Evolutionary conservation across 2,797 vertebrate species (phyloP).

Genomic region (Holocentrus rufus): DNA sequence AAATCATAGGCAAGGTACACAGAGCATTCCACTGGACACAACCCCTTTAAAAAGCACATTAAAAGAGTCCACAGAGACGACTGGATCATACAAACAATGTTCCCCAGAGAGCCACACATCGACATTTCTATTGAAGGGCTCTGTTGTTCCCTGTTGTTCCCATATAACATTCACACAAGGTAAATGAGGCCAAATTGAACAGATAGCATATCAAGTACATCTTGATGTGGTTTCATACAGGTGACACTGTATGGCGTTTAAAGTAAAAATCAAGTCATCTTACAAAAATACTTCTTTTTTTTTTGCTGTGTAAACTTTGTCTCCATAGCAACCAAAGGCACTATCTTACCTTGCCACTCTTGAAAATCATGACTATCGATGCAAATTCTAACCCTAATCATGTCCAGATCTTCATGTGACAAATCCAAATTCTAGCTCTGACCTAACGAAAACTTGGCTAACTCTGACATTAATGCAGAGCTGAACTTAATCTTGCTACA

Average conservation of each 20-base stretch:
- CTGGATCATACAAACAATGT: conserved; percentile 27
- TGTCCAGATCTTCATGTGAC: conserved; percentile 6
- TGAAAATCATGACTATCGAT: not conserved
- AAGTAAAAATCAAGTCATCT: conserved; percentile 68
- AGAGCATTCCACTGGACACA: conserved; percentile 28
- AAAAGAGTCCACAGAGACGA: conserved; percentile 27
- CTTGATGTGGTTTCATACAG: conserved; percentile 43
- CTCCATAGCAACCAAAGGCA: conserved; percentile 77
- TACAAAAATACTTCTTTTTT: conserved; percentile 77
- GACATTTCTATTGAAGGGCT: conserved; percentile 2
- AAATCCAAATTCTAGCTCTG: not conserved
- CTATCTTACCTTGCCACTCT: conserved; percentile 51
- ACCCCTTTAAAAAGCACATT: conserved; percentile 24
- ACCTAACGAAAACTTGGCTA: not conserved
- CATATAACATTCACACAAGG: conserved; percentile 22
- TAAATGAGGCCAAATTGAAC: conserved; percentile 36
- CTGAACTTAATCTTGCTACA: not conserved
- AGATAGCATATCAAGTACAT: conserved; percentile 45
- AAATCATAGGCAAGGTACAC: conserved; percentile 2
- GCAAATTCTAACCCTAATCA: not conserved
- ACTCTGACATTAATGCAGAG: conserved; percentile 5
- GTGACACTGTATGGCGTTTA: conserved; percentile 44
- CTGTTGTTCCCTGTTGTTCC: conserved; percentile 30
- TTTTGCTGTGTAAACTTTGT: conserved; percentile 75
- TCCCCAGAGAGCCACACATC: conserved; percentile 1